Conservation (phyloP, 2,113 vertebrate genomes). For the Dromaius novaehollandiae region DNA sequence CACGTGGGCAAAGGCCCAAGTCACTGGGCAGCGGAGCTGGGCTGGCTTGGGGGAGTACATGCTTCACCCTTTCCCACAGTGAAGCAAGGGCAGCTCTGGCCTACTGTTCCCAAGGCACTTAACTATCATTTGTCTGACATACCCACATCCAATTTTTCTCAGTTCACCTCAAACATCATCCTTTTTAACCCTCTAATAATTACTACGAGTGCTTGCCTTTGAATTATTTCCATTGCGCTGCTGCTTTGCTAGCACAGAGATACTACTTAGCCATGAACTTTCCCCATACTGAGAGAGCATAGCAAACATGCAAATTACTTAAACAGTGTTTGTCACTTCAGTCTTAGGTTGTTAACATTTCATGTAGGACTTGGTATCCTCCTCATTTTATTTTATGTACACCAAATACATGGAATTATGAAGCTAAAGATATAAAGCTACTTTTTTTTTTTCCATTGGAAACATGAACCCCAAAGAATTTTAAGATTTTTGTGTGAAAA, state of each 20-base stretch:
- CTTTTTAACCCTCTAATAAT: neutral
- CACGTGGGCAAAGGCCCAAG: neutral
- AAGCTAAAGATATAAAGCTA: neutral
- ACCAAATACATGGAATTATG: neutral
- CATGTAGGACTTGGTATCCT: neutral
- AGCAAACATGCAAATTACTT: neutral
- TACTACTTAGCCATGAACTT: neutral
- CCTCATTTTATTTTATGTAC: neutral
- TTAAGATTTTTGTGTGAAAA: neutral
- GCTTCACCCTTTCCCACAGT: neutral
- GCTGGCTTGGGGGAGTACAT: neutral
- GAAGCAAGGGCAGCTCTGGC: neutral
- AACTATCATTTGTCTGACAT: neutral
- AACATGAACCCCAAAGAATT: neutral
- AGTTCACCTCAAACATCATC: neutral
- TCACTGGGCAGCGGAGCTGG: rapidly evolving
- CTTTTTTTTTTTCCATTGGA: neutral
- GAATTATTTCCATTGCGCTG: neutral
- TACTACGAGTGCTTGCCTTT: neutral
- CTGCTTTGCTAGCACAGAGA: neutral
- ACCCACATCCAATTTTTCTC: neutral
- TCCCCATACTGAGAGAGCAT: neutral
- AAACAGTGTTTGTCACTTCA: neutral
- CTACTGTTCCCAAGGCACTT: neutral
- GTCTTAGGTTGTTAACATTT: neutral